Evolutionary conservation across 2,888 invertebrate species (phyloP), one percentile per base, ranked within the genome.

Genomic region (Hartigia nigra): DNA sequence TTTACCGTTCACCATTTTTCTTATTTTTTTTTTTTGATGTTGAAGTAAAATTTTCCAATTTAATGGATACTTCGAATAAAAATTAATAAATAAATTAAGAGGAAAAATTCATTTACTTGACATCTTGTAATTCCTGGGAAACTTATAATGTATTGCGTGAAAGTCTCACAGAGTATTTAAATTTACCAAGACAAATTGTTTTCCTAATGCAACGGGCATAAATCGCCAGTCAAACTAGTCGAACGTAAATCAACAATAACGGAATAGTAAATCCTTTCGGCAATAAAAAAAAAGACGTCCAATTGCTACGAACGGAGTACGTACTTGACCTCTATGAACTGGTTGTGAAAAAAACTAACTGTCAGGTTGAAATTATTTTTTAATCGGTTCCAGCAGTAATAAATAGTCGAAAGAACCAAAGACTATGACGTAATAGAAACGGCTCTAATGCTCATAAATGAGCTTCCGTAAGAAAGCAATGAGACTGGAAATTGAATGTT

Each of bases 401-500:
- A 55, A 55, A 55, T 55, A 55, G 39, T 23, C 39, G 39, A 55
- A 55, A 39, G 39, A 9, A 9, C 9, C 14, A 39, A 14, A 14
- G 14, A 23, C 39, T 23, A 5, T 55, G 39, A 55, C 1, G 39
- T 9, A 55, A 55, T 23, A 55, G 39, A 23, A 5, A 55, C 23
- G 23, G 23, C 23, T 55, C 39, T 5, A 55, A 55, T 14, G 23
- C 39, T 55, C 23, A 55, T 55, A 55, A 55, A 14, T 55, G 31
- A 31, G 3, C 31, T 31, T 31, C 31, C 12, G 72, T 32, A 72
- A 34, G 31, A 34, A 34, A 31, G 72, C 14, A 72, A 72, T 32
- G 31, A 11, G 72, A 14, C 31, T 31, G 72, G n/a, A 72, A 72
- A 72, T 72, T 72, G 72, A 72, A 72, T 72, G 14, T 72, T 72